Evolutionary conservation across 2,113 vertebrate genomes (phyloP), one percentile per base, ranked within the genome.

Genomic region (Clupea harengus): DNA sequence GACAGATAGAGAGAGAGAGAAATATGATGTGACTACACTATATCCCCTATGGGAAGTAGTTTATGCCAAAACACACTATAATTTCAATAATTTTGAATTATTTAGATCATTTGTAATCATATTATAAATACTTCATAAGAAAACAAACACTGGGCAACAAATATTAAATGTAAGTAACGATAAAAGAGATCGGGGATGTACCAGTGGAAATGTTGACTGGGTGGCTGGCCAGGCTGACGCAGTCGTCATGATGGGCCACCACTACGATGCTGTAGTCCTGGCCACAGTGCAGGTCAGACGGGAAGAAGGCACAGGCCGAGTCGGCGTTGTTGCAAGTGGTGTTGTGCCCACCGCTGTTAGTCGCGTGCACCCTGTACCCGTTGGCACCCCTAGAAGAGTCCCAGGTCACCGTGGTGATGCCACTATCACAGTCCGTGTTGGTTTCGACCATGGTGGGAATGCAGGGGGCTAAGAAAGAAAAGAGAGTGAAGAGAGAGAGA

Each of bases 191-290:
- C 22, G 54, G 20, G 0, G 22, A 57, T 81, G 54, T 92, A 96
- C 95, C 95, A 91, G 94, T 89, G 20, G 92, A 85, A 45, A 88
- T 49, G 9, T 2, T 89, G 86, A 90, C 44, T 5, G 91, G 44
- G 78, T 92, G 0, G 32, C 93, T 95, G 50, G 87, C 81, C 78
- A 83, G 28, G 88, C 95, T 94, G 83, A 28, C 44, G 22, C 96
- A 96, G 83, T 39, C 72, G 54, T 88, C 81, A 20, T 88, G 81
- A 18, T 45, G 45, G 44, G 94, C 94, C 81, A 93, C 50, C 81
- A 95, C 94, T 0, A 92, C 91, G 0, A 95, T 88, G 57, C 39
- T 90, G 89, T 95, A 96, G 81, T 90, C 89, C 87, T 94, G 92
- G 22, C 96, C 96, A 81, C 96, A 96, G 0, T 44, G 72, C 84